These are phyloP conservation scores for Hololepta plana DNA, from an alignment of 2,888 invertebrate species.

Conservation along the genomic window DNA sequence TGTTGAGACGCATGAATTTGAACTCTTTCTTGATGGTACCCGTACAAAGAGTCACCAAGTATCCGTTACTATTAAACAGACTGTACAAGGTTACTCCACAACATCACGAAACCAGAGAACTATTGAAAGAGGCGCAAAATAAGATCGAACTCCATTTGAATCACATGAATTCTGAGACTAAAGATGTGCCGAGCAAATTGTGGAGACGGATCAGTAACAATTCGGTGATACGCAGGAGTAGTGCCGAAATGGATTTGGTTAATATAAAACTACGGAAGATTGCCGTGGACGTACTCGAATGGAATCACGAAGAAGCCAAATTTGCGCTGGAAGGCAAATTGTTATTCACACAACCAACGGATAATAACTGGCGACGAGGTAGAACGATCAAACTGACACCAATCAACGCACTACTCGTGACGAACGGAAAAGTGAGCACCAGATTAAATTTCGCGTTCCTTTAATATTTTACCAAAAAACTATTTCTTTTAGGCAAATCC, in stretches of 20 bases:
- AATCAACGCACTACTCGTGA: conserved; percentile 77
- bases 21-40: conserved; percentile 98
- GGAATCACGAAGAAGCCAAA: conserved; percentile 85
- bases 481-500: neutral
- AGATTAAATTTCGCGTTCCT: too few species aligned
- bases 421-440: conserved; percentile 72
- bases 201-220: conserved; percentile 65
- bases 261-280: conserved; percentile 82
- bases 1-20: conserved; percentile 83
- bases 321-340: conserved; percentile 82
- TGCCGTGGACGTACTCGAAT: conserved; percentile 83
- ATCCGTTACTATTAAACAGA: conserved; percentile 79
- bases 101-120: conserved; percentile 64
- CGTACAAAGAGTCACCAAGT: conserved; percentile 92
- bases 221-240: conserved; percentile 37
- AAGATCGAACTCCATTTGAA: conserved; percentile 86
- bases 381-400: conserved; percentile 76
- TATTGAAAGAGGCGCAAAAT: conserved; percentile 65
- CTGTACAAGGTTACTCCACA: conserved; percentile 78
- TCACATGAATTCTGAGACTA: conserved; percentile 86
- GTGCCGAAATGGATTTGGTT: conserved; percentile 72
- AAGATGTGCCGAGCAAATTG: conserved; percentile 75
- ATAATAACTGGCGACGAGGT: conserved; percentile 80
- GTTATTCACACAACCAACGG: conserved; percentile 74
- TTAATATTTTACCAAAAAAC: neutral